Evolutionary conservation across 2,888 invertebrate genomes (phyloP).

Genomic region (Folsomia manolachei): DNA sequence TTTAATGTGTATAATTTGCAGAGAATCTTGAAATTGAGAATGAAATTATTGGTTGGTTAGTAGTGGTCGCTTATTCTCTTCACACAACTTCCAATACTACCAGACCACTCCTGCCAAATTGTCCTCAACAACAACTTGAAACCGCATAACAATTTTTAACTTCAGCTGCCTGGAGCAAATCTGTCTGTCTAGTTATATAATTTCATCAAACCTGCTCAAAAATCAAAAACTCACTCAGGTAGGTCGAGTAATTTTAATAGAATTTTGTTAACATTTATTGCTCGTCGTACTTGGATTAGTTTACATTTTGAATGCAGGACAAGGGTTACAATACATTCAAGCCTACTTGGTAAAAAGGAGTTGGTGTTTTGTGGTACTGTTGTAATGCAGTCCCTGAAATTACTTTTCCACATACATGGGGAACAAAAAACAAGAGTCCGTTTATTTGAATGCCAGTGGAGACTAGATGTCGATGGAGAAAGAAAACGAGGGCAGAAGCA

Average conservation of each 20-base stretch:
- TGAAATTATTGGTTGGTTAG: slow-evolving; percentile 13
- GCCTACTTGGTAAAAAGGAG: background rate
- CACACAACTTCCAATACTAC: slow-evolving; percentile 10
- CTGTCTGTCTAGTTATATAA: background rate
- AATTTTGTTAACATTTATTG: slow-evolving; percentile 5
- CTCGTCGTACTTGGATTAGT: background rate
- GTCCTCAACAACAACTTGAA: slow-evolving; percentile 7
- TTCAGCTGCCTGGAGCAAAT: background rate
- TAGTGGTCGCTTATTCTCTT: too few species aligned
- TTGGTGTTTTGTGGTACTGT: background rate
- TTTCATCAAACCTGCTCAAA: background rate
- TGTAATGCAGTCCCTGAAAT: background rate
- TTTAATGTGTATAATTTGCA: slow-evolving; percentile 44
- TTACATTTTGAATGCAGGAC: background rate
- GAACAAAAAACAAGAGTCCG: slow-evolving; percentile 9
- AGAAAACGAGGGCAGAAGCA: slow-evolving; percentile 13
- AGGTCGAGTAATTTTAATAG: slow-evolving; percentile 6
- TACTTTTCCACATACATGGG: slow-evolving; percentile 5
- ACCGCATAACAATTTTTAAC: background rate
- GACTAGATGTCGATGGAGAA: slow-evolving; percentile 9
- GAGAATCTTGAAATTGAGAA: slow-evolving; percentile 26
- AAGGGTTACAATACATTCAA: too few species aligned
- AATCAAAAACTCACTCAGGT: background rate
- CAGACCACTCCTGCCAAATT: background rate
- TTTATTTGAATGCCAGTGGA: slow-evolving; percentile 12